These are phyloP conservation scores for Dicyrtomina minuta DNA, from an alignment of 2,888 invertebrate genomes.

Conservation along the genomic window DNA sequence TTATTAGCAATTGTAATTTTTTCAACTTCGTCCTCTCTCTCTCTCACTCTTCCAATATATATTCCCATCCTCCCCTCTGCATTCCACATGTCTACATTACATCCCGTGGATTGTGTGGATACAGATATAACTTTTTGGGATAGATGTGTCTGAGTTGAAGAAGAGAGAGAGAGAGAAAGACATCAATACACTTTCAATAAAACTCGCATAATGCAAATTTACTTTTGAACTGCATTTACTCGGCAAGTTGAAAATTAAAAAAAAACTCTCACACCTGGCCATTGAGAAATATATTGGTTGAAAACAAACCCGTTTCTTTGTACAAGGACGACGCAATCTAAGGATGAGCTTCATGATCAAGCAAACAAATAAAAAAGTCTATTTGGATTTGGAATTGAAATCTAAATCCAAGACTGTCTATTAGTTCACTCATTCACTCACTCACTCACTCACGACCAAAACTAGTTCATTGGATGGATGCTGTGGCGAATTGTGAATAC, in stretches of 20 bases:
- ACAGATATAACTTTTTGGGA: neutral
- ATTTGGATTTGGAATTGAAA: too few relatives aligned
- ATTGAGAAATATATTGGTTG: conserved; percentile 31
- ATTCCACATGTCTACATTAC: conserved; percentile 1
- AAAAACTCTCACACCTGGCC: conserved; percentile 35
- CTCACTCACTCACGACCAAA: too few relatives aligned
- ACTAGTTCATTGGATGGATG: too few relatives aligned
- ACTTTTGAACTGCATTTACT: conserved; percentile 14
- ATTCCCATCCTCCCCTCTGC: neutral
- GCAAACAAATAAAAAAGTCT: too few relatives aligned
- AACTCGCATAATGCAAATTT: conserved; percentile 12
- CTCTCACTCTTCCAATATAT: conserved; percentile 17
- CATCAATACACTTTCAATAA: conserved; percentile 7
- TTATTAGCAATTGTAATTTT: conserved; percentile 49
- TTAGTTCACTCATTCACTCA: too few relatives aligned
- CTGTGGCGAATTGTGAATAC: too few relatives aligned
- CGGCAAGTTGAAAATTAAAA: conserved; percentile 26
- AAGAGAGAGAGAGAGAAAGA: neutral
- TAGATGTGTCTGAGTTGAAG: neutral
- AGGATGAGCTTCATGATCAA: too few relatives aligned
- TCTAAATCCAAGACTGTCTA: too few relatives aligned
- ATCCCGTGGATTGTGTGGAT: neutral
- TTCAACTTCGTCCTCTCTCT: conserved; percentile 33
- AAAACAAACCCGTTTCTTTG: conserved; percentile 11
- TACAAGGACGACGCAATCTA: neutral